Percentiles rank a stretch among this genome's conserved stretches.
Evolutionary conservation across 2,113 vertebrate genomes (phyloP).

Genomic region (Laticauda colubrina): DNA sequence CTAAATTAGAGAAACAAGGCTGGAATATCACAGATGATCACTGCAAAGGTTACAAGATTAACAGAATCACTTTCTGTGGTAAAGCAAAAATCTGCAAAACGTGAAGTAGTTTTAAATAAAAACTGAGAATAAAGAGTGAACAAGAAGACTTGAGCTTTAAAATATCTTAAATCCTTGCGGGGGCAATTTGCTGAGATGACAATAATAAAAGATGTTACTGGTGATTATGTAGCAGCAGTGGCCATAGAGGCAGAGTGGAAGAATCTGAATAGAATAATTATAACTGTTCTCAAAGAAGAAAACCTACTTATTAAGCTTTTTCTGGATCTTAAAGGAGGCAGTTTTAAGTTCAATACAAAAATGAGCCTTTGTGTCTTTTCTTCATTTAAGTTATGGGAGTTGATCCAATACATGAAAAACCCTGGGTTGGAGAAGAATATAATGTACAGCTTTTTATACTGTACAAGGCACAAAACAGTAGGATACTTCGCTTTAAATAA

Average conservation of each 20-base stretch:
- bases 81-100: neutral
- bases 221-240: neutral
- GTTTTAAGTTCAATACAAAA: neutral
- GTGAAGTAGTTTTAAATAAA: neutral
- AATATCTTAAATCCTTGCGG: neutral
- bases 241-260: neutral
- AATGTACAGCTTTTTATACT: conserved; percentile 26
- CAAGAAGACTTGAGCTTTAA: neutral
- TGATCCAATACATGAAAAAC: neutral
- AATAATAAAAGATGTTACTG: neutral
- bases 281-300: neutral
- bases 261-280: neutral
- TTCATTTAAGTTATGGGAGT: neutral
- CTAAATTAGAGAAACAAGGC: neutral
- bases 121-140: neutral
- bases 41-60: neutral
- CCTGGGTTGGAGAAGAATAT: neutral
- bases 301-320: neutral
- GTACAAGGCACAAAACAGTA: neutral
- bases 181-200: neutral
- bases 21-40: neutral
- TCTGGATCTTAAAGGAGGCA: neutral
- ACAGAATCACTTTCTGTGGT: neutral
- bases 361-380: neutral
- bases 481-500: neutral